Evolutionary conservation across 1,140 invertebrate species (phyloP).

Genomic region (Microplitis demolitor): DNA sequence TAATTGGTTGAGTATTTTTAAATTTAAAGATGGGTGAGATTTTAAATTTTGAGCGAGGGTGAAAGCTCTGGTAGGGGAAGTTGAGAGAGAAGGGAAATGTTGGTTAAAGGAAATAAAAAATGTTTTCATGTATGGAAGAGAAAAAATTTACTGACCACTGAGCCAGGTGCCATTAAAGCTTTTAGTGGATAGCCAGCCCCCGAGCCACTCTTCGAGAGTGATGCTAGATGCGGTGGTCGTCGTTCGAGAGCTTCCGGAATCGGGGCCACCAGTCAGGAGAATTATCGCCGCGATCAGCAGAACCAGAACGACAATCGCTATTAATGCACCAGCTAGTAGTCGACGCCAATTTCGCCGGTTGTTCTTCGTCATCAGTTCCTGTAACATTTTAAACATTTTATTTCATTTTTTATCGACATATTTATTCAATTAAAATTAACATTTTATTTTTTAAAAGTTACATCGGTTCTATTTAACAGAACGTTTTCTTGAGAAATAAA

Average conservation of each 20-base stretch:
- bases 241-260: slow-evolving; percentile 36
- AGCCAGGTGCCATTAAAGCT: slow-evolving; percentile 61
- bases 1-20: too few species aligned
- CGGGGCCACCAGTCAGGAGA: slow-evolving; percentile 46
- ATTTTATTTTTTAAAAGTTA: too few species aligned
- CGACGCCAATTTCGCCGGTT: slow-evolving; percentile 55
- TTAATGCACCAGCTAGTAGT: slow-evolving; percentile 45
- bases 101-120: slow-evolving; percentile 20
- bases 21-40: too few species aligned
- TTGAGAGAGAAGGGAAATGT: slow-evolving; percentile 9
- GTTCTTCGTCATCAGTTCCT: slow-evolving; percentile 59
- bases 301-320: slow-evolving; percentile 46
- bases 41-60: neutral
- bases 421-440: too few species aligned
- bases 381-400: slow-evolving; percentile 36
- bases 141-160: slow-evolving; percentile 49
- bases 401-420: neutral
- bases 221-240: slow-evolving; percentile 40
- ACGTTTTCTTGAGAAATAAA: too few species aligned
- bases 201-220: slow-evolving; percentile 55
- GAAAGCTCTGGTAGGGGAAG: neutral
- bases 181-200: slow-evolving; percentile 53
- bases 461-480: too few species aligned
- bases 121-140: slow-evolving; percentile 7
- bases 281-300: slow-evolving; percentile 51